Evolutionary conservation across 1,140 invertebrate genomes (phyloP), one percentile per base, ranked within the genome.

Genomic region (Euglossa dilemma): DNA sequence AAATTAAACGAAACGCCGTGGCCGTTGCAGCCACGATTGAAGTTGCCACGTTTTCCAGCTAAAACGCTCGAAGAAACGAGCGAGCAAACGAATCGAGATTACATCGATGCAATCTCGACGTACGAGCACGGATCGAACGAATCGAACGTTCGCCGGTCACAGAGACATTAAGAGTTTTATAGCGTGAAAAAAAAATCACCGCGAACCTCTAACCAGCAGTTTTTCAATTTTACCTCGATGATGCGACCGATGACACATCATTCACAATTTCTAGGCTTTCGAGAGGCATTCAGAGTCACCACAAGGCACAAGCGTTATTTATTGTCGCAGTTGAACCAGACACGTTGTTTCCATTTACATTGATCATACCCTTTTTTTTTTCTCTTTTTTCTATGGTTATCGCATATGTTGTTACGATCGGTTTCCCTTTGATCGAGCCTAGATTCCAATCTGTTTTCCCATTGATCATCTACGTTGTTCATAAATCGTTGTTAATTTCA

Each of bases 291-390:
- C 18, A 23, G n/a, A 36, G 7, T 20, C 16, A 72, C 14, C 61
- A 61, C 85, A 80, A 84, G 85, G 72, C 86, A 84, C 81, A 80
- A 77, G 85, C 85, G 73, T 80, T 84, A 73, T 74, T 86, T 86
- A 43, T 79, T 45, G 28, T 56, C n/a, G 25, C 66, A 56, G 11
- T n/a, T 47, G 14, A 8, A 57, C 7, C 18, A 18, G 9, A 47
- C 1, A 43, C 8, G 6, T 76, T 50, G n/a, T 50, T 76, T 54
- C 20, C 47, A 56, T 70, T 61, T 18, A 47, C 11, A 59, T 47
- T 14, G 14, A 54, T 69, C 20, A 28, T 18, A 28, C n/a, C n/a
- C n/a, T n/a, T n/a, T n/a, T n/a, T n/a, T 59, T 28, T 43, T n/a
- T 14, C n/a, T 4, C n/a, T 43, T 45, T 57, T 69, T 63, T 73